Evolutionary conservation across 2,888 invertebrate species (phyloP).

Genomic region (Aproaerema taeniolella): DNA sequence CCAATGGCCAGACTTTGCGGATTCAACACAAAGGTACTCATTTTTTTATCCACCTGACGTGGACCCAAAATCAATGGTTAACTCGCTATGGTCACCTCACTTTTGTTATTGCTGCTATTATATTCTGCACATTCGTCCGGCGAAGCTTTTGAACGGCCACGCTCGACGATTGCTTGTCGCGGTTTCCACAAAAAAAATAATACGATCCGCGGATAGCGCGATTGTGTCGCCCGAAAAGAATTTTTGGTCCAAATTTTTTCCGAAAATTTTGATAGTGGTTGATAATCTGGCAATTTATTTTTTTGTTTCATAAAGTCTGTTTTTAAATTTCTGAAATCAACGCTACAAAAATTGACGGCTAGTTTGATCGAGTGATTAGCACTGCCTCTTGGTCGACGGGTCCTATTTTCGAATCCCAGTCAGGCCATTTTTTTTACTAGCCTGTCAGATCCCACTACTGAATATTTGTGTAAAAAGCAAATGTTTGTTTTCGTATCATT

Average conservation of each 20-base stretch:
- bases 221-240: slow-evolving; percentile 20
- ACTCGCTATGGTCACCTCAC: slow-evolving; percentile 63
- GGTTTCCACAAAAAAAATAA: slow-evolving; percentile 44
- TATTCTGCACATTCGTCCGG: slow-evolving; percentile 44
- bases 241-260: slow-evolving; percentile 1
- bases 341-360: too few species aligned
- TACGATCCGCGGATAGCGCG: slow-evolving; percentile 32
- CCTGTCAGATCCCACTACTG: too few species aligned
- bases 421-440: too few species aligned
- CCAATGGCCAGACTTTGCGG: slow-evolving; percentile 56
- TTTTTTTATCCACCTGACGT: slow-evolving; percentile 57
- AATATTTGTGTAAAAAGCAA: too few species aligned
- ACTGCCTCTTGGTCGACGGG: too few species aligned
- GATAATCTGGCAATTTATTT: too few species aligned
- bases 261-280: too few species aligned
- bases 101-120: slow-evolving; percentile 70
- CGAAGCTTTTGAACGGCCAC: slow-evolving; percentile 38
- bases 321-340: too few species aligned
- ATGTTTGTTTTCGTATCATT: too few species aligned
- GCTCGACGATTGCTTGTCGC: slow-evolving; percentile 34
- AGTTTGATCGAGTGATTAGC: too few species aligned
- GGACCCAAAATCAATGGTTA: slow-evolving; percentile 74
- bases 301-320: too few species aligned
- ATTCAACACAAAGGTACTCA: slow-evolving; percentile 58
- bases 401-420: too few species aligned